Evolutionary conservation across 2,797 vertebrate species (phyloP), one percentile per base, ranked within the genome.

Genomic region (Bucorvus abyssinicus): DNA sequence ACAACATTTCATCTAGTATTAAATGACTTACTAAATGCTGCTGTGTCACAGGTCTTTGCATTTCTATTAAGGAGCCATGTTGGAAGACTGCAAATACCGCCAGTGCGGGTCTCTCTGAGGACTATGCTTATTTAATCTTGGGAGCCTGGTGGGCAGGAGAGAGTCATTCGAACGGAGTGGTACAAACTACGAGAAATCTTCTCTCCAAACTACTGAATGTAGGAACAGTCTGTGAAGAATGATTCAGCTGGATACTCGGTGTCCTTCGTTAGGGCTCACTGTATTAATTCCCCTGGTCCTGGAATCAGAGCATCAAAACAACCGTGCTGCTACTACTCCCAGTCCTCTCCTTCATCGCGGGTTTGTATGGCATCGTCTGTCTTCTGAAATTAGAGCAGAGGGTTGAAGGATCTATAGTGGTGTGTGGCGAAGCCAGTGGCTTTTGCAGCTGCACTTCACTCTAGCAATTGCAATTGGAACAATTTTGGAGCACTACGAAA

Each of bases 211-310:
- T 98, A 97, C 98, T 98, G 98, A 98, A 97, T 97, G 96, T 98
- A 98, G 97, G 97, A 97, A 97, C 97, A 98, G 98, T 97, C 98
- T 98, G 98, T 98, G 98, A 98, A 98, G 94, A 96, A 76, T 92
- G 91, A 96, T 97, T 97, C 95, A 93, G 81, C 94, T 97, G 96
- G 84, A 94, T 44, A 24, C 86, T 96, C 89, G 81, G 87, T 96
- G 96, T 96, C 90, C 81, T 95, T 79, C 49, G n/a, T 14, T 84
- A 68, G 63, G 55, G 24, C 90, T 93, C 57, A 14, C 93, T 74
- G 95, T 57, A 34, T 73, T 83, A 77, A 36, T 82, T 61, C 21
- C 15, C 30, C 49, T 86, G 20, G 77, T 81, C 96, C 89, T 95
- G 84, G 69, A 84, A 61, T 95, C 74, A 70, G 88, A 96, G 75